These are phyloP conservation scores for Agrotis segetum DNA, from an alignment of 2,888 invertebrate genomes.

Conservation along the genomic window DNA sequence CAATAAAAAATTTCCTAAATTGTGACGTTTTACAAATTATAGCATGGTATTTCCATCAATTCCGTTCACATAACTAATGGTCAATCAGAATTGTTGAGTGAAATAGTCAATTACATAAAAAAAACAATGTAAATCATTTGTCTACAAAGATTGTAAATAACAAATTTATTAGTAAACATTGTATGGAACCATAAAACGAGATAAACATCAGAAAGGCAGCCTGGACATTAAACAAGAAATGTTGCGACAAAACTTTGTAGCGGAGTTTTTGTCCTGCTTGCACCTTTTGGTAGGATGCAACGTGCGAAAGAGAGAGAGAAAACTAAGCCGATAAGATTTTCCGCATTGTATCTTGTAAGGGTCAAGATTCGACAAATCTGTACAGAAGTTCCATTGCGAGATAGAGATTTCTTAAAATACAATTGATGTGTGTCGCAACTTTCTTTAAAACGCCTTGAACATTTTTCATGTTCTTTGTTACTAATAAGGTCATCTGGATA, in stretches of 20 bases:
- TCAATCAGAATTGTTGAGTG: no score
- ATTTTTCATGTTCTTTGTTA: no score
- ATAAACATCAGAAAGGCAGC: conserved; percentile 24
- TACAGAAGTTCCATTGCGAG: conserved; percentile 12
- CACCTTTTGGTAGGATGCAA: conserved; percentile 17
- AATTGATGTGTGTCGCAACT: no score
- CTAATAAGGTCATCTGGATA: no score
- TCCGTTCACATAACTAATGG: no score
- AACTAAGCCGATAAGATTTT: conserved; percentile 9
- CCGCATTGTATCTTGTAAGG: conserved; percentile 14
- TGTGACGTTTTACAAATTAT: no score
- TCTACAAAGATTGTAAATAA: background rate
- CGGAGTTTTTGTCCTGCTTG: conserved; percentile 15
- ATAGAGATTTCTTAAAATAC: no score
- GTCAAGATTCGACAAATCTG: background rate
- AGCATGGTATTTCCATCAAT: no score
- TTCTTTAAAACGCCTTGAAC: no score
- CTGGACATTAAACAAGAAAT: conserved; percentile 1
- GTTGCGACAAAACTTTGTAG: conserved; percentile 27
- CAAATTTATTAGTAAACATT: conserved; percentile 5
- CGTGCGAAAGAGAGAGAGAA: conserved; percentile 22
- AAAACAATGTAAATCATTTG: background rate
- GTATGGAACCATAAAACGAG: conserved; percentile 3
- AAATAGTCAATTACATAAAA: background rate
- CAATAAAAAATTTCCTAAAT: no score